Percentiles rank a stretch among this genome's conserved stretches.
Conservation (phyloP, 2,797 vertebrate genomes). For the Lagocephalus sceleratus region DNA sequence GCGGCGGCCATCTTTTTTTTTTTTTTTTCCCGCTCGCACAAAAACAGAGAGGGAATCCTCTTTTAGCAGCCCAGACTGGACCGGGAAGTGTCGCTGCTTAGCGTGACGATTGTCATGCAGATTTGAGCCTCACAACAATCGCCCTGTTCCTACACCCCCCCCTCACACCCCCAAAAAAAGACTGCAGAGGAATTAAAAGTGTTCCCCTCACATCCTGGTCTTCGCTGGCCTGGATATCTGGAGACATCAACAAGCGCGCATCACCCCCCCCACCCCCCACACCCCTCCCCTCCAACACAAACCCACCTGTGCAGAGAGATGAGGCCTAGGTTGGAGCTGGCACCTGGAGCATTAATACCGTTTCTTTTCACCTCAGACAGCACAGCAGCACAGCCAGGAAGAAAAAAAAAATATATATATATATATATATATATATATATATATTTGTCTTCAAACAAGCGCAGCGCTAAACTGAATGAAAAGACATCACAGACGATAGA, state of each 20-base stretch:
- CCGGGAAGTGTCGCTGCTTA: too few relatives aligned
- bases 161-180: too few relatives aligned
- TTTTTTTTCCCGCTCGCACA: too few relatives aligned
- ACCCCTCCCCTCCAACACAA: slow-evolving; percentile 5
- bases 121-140: too few relatives aligned
- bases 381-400: slow-evolving; percentile 33
- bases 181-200: too few relatives aligned
- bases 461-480: slow-evolving; percentile 57
- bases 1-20: too few relatives aligned
- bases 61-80: too few relatives aligned
- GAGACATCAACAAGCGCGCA: slow-evolving; percentile 16
- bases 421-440: too few relatives aligned
- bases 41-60: too few relatives aligned
- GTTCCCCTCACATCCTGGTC: too few relatives aligned
- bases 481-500: slow-evolving; percentile 58
- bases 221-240: slow-evolving; percentile 20
- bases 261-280: background rate
- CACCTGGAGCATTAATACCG: slow-evolving; percentile 40
- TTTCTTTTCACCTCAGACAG: slow-evolving; percentile 24
- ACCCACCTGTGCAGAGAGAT: slow-evolving; percentile 46
- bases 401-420: background rate
- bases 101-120: too few relatives aligned
- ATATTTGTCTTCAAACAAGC: slow-evolving; percentile 56
- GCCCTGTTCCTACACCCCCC: too few relatives aligned
- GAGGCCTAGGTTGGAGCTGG: slow-evolving; percentile 31